These are phyloP conservation scores for Hydrolagus colliei DNA, from an alignment of 2,797 vertebrate genomes.

Conservation along the genomic window DNA sequence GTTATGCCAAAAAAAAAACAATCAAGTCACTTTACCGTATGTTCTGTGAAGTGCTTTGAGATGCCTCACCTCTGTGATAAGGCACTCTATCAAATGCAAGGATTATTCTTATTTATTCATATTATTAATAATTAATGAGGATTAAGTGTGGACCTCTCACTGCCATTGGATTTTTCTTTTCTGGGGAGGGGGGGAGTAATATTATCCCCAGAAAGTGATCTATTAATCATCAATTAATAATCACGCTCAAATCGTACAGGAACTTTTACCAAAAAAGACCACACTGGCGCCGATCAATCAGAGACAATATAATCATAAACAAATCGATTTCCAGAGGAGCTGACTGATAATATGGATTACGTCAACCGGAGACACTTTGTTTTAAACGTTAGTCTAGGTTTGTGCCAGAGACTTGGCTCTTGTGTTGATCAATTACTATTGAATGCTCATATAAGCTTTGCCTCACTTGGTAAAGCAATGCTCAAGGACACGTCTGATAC, in stretches of 20 bases:
- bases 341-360: neutral
- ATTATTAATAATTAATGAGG: too few species aligned
- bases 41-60: too few species aligned
- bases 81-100: too few species aligned
- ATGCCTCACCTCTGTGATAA: too few species aligned
- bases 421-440: slow-evolving; percentile 26
- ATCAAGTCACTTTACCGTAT: too few species aligned
- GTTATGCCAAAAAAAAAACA: too few species aligned
- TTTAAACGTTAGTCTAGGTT: neutral
- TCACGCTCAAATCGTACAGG: neutral
- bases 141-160: too few species aligned
- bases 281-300: neutral
- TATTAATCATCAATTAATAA: too few species aligned
- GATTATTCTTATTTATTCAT: too few species aligned
- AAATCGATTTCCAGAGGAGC: neutral
- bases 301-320: neutral
- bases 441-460: slow-evolving; percentile 26
- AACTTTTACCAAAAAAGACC: neutral
- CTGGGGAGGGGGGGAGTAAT: too few species aligned
- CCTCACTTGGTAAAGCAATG: neutral
- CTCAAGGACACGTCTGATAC: slow-evolving; percentile 26
- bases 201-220: too few species aligned
- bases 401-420: slow-evolving; percentile 1
- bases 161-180: too few species aligned
- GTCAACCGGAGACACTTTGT: neutral